Conservation (phyloP, 2,888 invertebrate species). For the Philonicus albiceps region DNA sequence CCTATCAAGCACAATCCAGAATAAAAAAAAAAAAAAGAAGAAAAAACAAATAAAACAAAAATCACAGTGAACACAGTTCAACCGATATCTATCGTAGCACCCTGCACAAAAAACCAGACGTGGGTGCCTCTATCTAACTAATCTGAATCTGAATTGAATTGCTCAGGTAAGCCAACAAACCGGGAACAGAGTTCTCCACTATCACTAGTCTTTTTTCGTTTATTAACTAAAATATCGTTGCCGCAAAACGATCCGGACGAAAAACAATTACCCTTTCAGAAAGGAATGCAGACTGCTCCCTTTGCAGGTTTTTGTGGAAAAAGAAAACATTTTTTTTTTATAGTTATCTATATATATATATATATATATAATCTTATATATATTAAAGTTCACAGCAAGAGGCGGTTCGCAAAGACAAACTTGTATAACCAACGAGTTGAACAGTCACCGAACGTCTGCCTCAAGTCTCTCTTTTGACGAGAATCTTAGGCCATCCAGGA, state of each 20-base stretch:
- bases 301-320: background rate
- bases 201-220: background rate
- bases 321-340: background rate
- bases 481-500: constrained; percentile 38
- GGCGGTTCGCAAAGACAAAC: constrained; percentile 5
- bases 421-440: constrained; percentile 50
- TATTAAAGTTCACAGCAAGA: background rate
- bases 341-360: background rate
- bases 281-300: background rate
- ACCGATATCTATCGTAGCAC: background rate
- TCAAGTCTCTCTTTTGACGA: constrained; percentile 21
- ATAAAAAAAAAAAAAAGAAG: too few species aligned
- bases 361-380: background rate
- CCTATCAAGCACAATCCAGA: constrained; percentile 8
- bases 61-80: background rate
- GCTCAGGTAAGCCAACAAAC: constrained; percentile 1
- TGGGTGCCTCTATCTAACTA: background rate
- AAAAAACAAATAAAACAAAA: background rate
- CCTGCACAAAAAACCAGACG: background rate
- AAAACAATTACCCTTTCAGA: background rate
- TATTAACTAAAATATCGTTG: background rate
- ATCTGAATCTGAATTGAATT: background rate
- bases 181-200: background rate
- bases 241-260: background rate
- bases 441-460: constrained; percentile 53